Evolutionary conservation across 2,797 vertebrate species (phyloP), one percentile per base, ranked within the genome.

Genomic region (Enteromius viviparus): DNA sequence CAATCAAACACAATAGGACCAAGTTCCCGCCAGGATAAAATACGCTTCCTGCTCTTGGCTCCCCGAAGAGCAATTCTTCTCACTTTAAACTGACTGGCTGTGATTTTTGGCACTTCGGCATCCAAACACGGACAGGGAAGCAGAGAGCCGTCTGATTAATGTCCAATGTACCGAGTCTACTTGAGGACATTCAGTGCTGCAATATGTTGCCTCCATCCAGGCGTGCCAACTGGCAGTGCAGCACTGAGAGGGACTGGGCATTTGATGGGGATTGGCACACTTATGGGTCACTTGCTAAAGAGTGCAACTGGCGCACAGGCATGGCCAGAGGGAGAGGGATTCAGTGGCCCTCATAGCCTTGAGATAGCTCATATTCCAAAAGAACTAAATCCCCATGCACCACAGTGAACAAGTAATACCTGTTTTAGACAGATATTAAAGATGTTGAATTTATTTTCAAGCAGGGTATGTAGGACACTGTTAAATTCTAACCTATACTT

Each of bases 211-310:
- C 80, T 83, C 76, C 23, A 53, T 72, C 71, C 77, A 29, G 23
- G 62, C 47, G 11, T 85, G 88, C 88, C 88, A 89, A 81, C 84
- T 89, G 88, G 88, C 88, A 84, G 32, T 14, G n/a, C 55, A 74
- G 71, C 29, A 79, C 82, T 49, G 51, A 76, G 47, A 53, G 37
- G 75, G 78, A 80, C 49, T 81, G 84, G 84, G 85, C 75, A 55
- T 45, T 60, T 71, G 78, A 83, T 82, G 47, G 71, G 64, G 72
- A 75, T 62, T 83, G 23, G 62, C 78, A 82, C 64, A 81, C 84
- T 81, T 84, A 83, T 47, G 65, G 81, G 84, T 82, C 82, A 83
- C 78, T 78, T 82, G 82, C 87, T 88, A 81, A 88, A 86, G 84
- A 84, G 84, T 70, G 42, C 64, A 65, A 74, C 84, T 88, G 88